These are phyloP conservation scores for Acanthoscelides obtectus DNA, from an alignment of 2,888 invertebrate genomes.

Conservation along the genomic window DNA sequence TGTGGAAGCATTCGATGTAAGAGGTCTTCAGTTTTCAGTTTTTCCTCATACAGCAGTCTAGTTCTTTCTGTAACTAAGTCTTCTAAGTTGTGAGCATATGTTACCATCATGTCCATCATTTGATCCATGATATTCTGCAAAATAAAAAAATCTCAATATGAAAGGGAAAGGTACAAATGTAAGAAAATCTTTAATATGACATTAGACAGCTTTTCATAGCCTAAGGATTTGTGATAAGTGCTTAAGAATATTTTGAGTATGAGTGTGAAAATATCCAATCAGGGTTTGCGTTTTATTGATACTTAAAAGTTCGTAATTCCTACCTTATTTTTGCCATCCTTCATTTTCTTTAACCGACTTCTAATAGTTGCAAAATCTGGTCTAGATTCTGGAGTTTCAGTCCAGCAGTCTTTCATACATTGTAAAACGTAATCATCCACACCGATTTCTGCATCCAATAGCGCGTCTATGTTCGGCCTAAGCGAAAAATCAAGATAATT, in stretches of 20 bases:
- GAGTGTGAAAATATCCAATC: too few species aligned
- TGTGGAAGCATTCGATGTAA: slow-evolving; percentile 92
- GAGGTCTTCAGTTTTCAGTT: slow-evolving; percentile 88
- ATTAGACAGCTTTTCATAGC: too few species aligned
- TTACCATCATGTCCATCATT: slow-evolving; percentile 98
- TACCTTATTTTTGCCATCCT: slow-evolving; percentile 61
- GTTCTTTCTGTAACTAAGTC: slow-evolving; percentile 91
- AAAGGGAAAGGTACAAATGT: too few species aligned
- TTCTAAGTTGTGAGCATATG: slow-evolving; percentile 91
- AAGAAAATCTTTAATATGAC: too few species aligned
- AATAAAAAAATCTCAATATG: too few species aligned
- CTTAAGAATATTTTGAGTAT: too few species aligned
- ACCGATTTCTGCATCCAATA: slow-evolving; percentile 66
- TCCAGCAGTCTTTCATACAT: slow-evolving; percentile 87
- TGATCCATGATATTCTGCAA: slow-evolving; percentile 83
- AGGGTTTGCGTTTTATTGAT: too few species aligned
- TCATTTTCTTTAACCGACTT: slow-evolving; percentile 79
- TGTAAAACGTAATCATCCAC: slow-evolving; percentile 77
- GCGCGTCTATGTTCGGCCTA: slow-evolving; percentile 69
- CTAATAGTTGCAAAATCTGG: slow-evolving; percentile 84
- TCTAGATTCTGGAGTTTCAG: slow-evolving; percentile 74
- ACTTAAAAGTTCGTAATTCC: too few species aligned
- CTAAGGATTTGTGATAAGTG: too few species aligned
- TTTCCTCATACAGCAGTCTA: slow-evolving; percentile 82
- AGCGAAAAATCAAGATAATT: not conserved